These are phyloP conservation scores for Athalia cordata DNA, from an alignment of 2,888 invertebrate genomes.

Conservation along the genomic window DNA sequence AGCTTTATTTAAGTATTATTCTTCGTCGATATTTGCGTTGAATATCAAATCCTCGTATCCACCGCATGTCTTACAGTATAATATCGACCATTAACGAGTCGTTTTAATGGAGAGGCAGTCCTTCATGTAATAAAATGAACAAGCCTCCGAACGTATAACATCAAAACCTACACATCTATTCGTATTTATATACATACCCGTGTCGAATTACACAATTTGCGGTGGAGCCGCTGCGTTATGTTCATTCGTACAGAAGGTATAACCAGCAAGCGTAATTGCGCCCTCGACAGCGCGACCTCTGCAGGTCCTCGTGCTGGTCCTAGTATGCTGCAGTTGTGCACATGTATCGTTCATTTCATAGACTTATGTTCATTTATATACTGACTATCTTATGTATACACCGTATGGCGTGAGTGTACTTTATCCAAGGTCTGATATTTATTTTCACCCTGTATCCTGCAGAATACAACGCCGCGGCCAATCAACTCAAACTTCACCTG, in stretches of 20 bases:
- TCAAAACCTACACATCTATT: not conserved
- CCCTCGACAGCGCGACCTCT: not conserved
- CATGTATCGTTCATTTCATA: too few relatives aligned
- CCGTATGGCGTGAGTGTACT: not conserved
- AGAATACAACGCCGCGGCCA: conserved; percentile 62
- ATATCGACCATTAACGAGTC: too few relatives aligned
- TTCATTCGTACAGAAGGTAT: conserved; percentile 20
- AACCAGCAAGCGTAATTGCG: conserved; percentile 31
- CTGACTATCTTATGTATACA: too few relatives aligned
- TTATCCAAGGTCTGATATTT: not conserved
- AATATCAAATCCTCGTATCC: too few relatives aligned
- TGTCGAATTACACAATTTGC: conserved; percentile 10
- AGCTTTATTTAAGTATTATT: too few relatives aligned
- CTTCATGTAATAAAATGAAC: not conserved
- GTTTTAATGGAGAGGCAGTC: too few relatives aligned
- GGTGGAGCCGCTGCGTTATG: not conserved
- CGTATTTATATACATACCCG: not conserved
- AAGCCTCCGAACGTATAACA: conserved; percentile 9
- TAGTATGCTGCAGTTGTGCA: too few relatives aligned
- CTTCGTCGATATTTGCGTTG: too few relatives aligned
- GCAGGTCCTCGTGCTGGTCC: too few relatives aligned
- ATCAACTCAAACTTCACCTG: conserved; percentile 63
- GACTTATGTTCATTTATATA: too few relatives aligned
- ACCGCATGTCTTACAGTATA: too few relatives aligned
- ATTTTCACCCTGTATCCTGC: conserved; percentile 1